phyloP scores from a whole-genome alignment of 2,797 vertebrate genomes.

The Chaenodraco wilsoni region DNA sequence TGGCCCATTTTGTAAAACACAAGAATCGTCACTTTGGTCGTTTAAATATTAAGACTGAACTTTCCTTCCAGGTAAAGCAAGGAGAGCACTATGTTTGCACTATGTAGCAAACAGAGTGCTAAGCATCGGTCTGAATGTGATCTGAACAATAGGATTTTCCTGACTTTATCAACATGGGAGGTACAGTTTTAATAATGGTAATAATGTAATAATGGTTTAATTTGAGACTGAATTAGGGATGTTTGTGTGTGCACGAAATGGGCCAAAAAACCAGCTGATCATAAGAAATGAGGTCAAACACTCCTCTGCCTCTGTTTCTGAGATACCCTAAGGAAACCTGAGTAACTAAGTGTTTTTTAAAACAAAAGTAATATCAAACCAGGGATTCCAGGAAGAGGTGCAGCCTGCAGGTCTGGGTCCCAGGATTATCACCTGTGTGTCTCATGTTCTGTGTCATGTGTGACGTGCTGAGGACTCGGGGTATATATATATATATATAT shows the following conservation, averaged over 20 bases:
- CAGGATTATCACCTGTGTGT: slow-evolving; percentile 21
- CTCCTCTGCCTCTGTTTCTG: slow-evolving; percentile 22
- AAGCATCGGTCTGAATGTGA: slow-evolving; percentile 5
- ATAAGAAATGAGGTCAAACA: slow-evolving; percentile 47
- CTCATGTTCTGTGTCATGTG: slow-evolving; percentile 33
- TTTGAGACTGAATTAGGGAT: slow-evolving; percentile 39
- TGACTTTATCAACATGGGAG: slow-evolving; percentile 27
- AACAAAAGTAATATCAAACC: slow-evolving; percentile 36
- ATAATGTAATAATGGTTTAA: too few relatives aligned
- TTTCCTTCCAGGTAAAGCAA: slow-evolving; percentile 28
- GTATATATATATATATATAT: slow-evolving; percentile 32
- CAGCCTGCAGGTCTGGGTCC: slow-evolving; percentile 28
- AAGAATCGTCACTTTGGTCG: slow-evolving; percentile 42
- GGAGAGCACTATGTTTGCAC: slow-evolving; percentile 11
- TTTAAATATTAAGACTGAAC: slow-evolving; percentile 42
- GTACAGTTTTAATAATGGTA: slow-evolving; percentile 44
- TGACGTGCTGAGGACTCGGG: slow-evolving; percentile 60
- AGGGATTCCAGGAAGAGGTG: slow-evolving; percentile 41
- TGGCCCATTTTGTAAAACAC: slow-evolving; percentile 50
- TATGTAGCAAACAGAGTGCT: slow-evolving; percentile 17
- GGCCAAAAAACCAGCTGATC: slow-evolving; percentile 34
- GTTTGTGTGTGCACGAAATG: slow-evolving; percentile 47
- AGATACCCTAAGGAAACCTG: slow-evolving; percentile 42
- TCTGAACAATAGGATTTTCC: slow-evolving; percentile 13
- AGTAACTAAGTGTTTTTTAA: slow-evolving; percentile 42